Evolutionary conservation across 2,797 vertebrate species (phyloP).

Genomic region (Furcifer pardalis): DNA sequence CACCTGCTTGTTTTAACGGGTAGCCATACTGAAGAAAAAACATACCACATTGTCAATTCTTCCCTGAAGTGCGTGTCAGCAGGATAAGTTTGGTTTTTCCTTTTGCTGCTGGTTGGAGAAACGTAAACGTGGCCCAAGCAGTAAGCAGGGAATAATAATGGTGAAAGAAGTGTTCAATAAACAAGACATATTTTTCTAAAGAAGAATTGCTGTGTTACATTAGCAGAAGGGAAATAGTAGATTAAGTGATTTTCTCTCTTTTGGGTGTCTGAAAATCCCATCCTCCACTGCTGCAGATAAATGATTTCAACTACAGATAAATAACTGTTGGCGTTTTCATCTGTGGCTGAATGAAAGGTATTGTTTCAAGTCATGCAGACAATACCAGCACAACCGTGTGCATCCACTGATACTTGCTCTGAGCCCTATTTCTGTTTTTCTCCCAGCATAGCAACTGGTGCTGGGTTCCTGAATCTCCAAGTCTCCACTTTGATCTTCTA

Average conservation of each 20-base stretch:
- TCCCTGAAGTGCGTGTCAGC: conserved; percentile 29
- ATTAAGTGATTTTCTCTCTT: neutral
- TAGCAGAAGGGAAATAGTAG: neutral
- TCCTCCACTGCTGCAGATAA: neutral
- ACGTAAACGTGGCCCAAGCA: rapidly evolving
- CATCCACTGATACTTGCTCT: too few relatives aligned
- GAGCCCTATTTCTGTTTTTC: too few relatives aligned
- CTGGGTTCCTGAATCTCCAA: too few relatives aligned
- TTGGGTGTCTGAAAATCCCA: neutral
- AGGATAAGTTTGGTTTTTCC: conserved; percentile 22
- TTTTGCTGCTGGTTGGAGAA: conserved; percentile 21
- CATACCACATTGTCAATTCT: conserved; percentile 17
- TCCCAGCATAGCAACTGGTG: too few relatives aligned
- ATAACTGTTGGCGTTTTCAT: too few relatives aligned
- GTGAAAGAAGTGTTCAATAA: conserved; percentile 30
- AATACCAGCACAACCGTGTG: too few relatives aligned
- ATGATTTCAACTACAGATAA: too few relatives aligned
- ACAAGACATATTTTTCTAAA: neutral
- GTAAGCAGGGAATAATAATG: conserved; percentile 1
- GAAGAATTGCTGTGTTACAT: neutral
- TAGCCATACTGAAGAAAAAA: conserved; percentile 26
- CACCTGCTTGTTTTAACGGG: conserved; percentile 18
- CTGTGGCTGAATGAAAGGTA: too few relatives aligned
- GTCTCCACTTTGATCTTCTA: too few relatives aligned
- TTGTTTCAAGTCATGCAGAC: too few relatives aligned